Conservation (phyloP, 2,797 vertebrate genomes). For the Hemibagrus guttatus region DNA sequence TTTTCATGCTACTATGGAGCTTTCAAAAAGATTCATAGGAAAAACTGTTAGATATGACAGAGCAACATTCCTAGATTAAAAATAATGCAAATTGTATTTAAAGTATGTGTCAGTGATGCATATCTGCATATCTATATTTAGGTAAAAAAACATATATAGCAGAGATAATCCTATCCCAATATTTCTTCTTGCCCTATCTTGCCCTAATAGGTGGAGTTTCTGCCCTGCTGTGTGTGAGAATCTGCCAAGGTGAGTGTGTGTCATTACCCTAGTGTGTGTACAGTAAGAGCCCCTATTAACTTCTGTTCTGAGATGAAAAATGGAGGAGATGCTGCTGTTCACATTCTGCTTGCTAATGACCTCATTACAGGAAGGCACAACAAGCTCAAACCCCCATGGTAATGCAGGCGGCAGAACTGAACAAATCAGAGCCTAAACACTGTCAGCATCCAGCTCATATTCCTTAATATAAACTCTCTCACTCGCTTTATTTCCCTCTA, state of each 20-base stretch:
- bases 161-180: background rate
- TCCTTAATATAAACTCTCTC: background rate
- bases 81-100: background rate
- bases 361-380: slow-evolving; percentile 7
- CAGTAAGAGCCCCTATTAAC: slow-evolving; percentile 15
- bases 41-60: background rate
- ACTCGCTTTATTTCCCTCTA: background rate
- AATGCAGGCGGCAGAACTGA: background rate
- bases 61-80: background rate
- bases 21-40: background rate
- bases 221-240: slow-evolving; percentile 5
- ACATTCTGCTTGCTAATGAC: slow-evolving; percentile 18
- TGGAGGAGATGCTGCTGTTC: background rate
- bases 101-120: background rate
- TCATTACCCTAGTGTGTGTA: background rate
- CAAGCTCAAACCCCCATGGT: background rate
- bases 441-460: slow-evolving; percentile 1
- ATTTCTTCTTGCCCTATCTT: background rate
- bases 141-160: background rate
- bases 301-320: slow-evolving; percentile 12
- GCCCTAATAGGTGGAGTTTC: background rate
- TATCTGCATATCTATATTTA: background rate
- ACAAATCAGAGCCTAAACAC: slow-evolving; percentile 5
- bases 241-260: slow-evolving; percentile 1
- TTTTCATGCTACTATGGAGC: background rate